Evolutionary conservation across 2,888 invertebrate genomes (phyloP).

Genomic region (Agriopis aurantiaria): DNA sequence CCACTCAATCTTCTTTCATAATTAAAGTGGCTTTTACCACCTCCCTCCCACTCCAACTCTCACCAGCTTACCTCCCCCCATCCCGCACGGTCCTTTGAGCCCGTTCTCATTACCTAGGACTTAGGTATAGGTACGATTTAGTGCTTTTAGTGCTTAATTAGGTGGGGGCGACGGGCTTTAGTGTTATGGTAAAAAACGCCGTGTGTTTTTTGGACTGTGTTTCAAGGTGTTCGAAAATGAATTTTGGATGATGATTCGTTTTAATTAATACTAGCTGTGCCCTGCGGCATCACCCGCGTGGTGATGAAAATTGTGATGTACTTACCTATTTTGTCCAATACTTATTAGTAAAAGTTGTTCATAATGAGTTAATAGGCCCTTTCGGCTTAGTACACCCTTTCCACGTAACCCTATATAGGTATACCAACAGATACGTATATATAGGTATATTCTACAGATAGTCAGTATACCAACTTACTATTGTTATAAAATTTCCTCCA

Average conservation of each 20-base stretch:
- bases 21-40: slow-evolving; percentile 80
- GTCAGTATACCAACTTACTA: too few species aligned
- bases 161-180: slow-evolving; percentile 40
- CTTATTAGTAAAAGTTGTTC: too few species aligned
- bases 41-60: slow-evolving; percentile 45
- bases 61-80: slow-evolving; percentile 44
- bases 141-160: slow-evolving; percentile 63
- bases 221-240: neutral
- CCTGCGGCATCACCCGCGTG: too few species aligned
- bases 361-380: too few species aligned
- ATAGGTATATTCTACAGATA: too few species aligned
- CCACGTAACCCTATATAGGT: too few species aligned
- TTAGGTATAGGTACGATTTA: slow-evolving; percentile 63
- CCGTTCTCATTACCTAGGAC: slow-evolving; percentile 76
- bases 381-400: too few species aligned
- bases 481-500: too few species aligned
- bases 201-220: slow-evolving; percentile 1
- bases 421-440: too few species aligned
- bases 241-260: neutral
- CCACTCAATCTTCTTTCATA: slow-evolving; percentile 84
- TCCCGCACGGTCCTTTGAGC: slow-evolving; percentile 63
- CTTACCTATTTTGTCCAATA: too few species aligned
- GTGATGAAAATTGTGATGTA: too few species aligned
- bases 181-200: neutral
- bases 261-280: too few species aligned